Evolutionary conservation across 1,140 invertebrate genomes (phyloP).

Genomic region (Schlechtendalia chinensis): DNA sequence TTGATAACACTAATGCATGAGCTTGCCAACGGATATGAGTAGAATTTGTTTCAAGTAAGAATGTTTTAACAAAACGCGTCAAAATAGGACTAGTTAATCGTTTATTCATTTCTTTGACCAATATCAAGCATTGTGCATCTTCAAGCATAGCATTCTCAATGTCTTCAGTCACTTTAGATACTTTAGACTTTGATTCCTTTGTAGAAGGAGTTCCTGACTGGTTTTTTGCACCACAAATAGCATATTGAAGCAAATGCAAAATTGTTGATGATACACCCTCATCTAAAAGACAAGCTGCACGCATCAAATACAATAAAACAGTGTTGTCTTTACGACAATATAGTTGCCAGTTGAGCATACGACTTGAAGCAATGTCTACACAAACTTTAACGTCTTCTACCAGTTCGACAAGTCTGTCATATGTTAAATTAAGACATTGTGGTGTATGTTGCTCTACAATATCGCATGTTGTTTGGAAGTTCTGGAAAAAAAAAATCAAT

Average conservation of each 20-base stretch:
- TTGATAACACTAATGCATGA: slow-evolving; percentile 80
- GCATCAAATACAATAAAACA: slow-evolving; percentile 76
- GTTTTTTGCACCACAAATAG: slow-evolving; percentile 65
- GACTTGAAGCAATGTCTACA: slow-evolving; percentile 83
- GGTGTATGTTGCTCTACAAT: slow-evolving; percentile 9
- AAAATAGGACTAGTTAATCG: slow-evolving; percentile 68
- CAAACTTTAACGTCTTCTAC: slow-evolving; percentile 95
- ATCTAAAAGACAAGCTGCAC: slow-evolving; percentile 78
- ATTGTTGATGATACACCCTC: slow-evolving; percentile 91
- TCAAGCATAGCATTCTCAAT: slow-evolving; percentile 41
- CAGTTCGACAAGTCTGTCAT: slow-evolving; percentile 86
- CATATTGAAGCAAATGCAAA: slow-evolving; percentile 83
- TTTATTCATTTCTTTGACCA: slow-evolving; percentile 55
- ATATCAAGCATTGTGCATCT: slow-evolving; percentile 46
- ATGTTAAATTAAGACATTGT: slow-evolving; percentile 58
- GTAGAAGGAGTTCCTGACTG: slow-evolving; percentile 14
- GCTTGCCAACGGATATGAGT: slow-evolving; percentile 93
- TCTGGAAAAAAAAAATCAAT: slow-evolving; percentile 16
- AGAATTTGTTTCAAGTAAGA: slow-evolving; percentile 89
- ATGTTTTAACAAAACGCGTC: slow-evolving; percentile 82
- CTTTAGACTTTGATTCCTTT: slow-evolving; percentile 42
- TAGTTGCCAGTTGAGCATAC: slow-evolving; percentile 94
- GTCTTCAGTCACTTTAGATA: slow-evolving; percentile 39
- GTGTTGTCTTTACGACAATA: slow-evolving; percentile 75
- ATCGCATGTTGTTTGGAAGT: slow-evolving; percentile 33